Conservation (phyloP, 2,113 vertebrate genomes). For the Cranoglanis bouderius region DNA sequence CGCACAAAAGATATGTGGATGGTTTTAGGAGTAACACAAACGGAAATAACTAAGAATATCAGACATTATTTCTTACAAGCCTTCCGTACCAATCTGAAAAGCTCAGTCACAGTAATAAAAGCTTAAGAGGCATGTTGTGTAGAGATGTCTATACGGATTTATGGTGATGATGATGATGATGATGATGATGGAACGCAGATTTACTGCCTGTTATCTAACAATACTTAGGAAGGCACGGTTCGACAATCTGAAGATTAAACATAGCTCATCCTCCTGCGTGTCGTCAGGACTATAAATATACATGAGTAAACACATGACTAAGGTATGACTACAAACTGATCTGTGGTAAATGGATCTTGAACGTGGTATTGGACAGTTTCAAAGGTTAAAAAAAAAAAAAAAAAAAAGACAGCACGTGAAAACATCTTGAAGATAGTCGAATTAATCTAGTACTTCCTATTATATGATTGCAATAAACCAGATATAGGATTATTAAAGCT, state of each 20-base stretch:
- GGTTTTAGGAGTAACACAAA: not conserved
- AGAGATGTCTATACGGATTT: constrained; percentile 56
- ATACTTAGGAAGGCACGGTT: constrained; percentile 20
- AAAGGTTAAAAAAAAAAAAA: not conserved
- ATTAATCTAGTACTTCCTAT: not conserved
- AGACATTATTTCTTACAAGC: not conserved
- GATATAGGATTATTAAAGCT: not conserved
- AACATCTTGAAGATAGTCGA: not conserved
- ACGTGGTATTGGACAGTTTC: not conserved
- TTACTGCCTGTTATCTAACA: constrained; percentile 66
- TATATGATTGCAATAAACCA: not conserved
- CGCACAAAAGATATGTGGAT: not conserved
- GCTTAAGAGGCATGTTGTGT: constrained; percentile 21
- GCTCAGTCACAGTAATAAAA: not conserved
- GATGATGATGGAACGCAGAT: constrained; percentile 46
- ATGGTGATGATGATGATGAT: constrained; percentile 39
- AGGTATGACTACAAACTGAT: not conserved
- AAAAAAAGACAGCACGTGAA: not conserved
- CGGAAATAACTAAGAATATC: not conserved
- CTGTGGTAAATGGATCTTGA: not conserved
- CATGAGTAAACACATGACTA: not conserved
- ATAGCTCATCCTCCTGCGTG: constrained; percentile 44
- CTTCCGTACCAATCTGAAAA: not conserved
- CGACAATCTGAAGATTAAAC: constrained; percentile 43
- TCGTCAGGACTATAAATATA: constrained; percentile 5